Conservation (phyloP, 2,797 vertebrate species). For the Acanthopagrus latus region DNA sequence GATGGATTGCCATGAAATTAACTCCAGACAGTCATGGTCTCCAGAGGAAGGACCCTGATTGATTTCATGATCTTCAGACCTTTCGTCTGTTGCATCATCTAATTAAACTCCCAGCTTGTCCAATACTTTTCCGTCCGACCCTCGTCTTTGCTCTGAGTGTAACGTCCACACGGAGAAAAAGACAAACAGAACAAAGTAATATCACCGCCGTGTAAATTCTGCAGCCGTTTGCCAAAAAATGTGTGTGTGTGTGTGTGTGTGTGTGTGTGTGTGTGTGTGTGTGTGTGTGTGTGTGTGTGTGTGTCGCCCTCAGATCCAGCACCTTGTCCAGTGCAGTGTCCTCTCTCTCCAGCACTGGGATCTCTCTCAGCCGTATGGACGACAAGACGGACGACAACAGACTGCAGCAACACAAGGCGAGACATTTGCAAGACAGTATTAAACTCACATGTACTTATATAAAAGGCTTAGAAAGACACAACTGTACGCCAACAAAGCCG, state of each 20-base stretch:
- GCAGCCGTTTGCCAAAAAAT: slow-evolving; percentile 2
- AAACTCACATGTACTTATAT: background rate
- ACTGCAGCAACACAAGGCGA: slow-evolving; percentile 92
- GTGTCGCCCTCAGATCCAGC: slow-evolving; percentile 83
- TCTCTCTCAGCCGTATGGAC: slow-evolving; percentile 91
- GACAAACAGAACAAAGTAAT: background rate
- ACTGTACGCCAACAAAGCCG: background rate
- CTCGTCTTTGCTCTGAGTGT: background rate
- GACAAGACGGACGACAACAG: slow-evolving; percentile 92
- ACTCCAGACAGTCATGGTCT: background rate
- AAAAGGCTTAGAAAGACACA: background rate
- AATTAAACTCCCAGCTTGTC: background rate
- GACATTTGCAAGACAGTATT: slow-evolving; percentile 24
- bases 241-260: slow-evolving; percentile 39
- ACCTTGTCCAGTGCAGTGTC: slow-evolving; percentile 90
- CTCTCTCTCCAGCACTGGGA: slow-evolving; percentile 89
- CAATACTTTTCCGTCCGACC: background rate
- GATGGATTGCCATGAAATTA: background rate
- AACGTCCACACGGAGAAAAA: background rate
- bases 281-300: slow-evolving; percentile 39
- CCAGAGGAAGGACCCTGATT: background rate
- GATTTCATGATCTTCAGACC: background rate
- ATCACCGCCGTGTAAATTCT: background rate
- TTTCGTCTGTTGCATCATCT: background rate
- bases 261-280: slow-evolving; percentile 45